A percentile compares a stretch with the other conserved stretches of the same genome.
Evolutionary conservation across 1,140 invertebrate genomes (phyloP).

Genomic region (Lordiphosa mommai): DNA sequence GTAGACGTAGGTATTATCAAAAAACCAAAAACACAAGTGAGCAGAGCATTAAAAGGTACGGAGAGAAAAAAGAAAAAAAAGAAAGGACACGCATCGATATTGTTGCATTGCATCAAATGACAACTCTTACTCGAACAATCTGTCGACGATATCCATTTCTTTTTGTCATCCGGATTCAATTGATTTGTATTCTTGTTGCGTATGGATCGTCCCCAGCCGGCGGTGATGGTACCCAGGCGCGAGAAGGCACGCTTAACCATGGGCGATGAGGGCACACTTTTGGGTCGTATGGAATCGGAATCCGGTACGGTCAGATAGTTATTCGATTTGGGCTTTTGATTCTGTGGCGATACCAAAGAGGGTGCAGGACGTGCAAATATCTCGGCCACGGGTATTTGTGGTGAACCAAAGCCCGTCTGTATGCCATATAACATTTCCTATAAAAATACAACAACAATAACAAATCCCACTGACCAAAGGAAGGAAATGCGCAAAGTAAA

Average conservation of each 20-base stretch:
- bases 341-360: slow-evolving; percentile 89
- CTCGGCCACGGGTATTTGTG: slow-evolving; percentile 94
- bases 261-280: slow-evolving; percentile 96
- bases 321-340: slow-evolving; percentile 90
- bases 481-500: neutral
- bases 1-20: slow-evolving; percentile 10
- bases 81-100: slow-evolving; percentile 78
- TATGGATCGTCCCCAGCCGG: slow-evolving; percentile 93
- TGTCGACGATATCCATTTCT: slow-evolving; percentile 94
- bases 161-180: slow-evolving; percentile 90
- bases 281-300: slow-evolving; percentile 85
- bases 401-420: slow-evolving; percentile 95
- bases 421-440: slow-evolving; percentile 98
- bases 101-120: slow-evolving; percentile 68
- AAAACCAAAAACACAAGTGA: slow-evolving; percentile 23
- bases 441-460: neutral
- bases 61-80: slow-evolving; percentile 42
- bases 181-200: slow-evolving; percentile 86
- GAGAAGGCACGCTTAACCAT: slow-evolving; percentile 96
- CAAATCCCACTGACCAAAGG: neutral
- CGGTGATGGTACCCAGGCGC: slow-evolving; percentile 91
- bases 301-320: slow-evolving; percentile 93
- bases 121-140: slow-evolving; percentile 91
- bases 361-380: slow-evolving; percentile 91
- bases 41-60: slow-evolving; percentile 23